phyloP scores from a whole-genome alignment of 2,113 vertebrate species.

The Oreochromis niloticus region DNA sequence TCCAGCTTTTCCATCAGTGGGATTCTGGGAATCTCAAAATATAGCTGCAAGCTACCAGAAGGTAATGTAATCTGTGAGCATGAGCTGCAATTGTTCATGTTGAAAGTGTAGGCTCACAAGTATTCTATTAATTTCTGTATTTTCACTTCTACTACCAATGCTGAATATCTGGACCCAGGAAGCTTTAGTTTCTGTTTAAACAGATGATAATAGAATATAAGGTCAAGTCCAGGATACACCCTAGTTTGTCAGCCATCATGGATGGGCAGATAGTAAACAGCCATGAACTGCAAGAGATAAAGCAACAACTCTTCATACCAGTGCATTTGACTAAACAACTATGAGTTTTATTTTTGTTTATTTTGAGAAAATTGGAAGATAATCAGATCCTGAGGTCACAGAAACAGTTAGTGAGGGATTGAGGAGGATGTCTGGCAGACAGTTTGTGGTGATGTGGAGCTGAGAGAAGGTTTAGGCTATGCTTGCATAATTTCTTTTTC shows the following conservation, averaged over 20 bases:
- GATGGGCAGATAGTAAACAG: background rate
- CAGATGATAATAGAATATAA: background rate
- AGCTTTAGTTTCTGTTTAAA: background rate
- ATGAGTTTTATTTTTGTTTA: background rate
- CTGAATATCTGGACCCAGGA: background rate
- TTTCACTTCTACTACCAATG: background rate
- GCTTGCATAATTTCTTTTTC: background rate
- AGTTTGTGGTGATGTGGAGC: background rate
- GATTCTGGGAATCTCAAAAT: conserved; percentile 66
- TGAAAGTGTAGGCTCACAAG: background rate
- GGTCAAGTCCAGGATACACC: background rate
- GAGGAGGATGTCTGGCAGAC: background rate
- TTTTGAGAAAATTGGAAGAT: background rate
- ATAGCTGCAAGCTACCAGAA: conserved; percentile 4
- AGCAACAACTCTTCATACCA: background rate
- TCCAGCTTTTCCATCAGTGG: conserved; percentile 73
- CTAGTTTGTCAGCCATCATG: background rate
- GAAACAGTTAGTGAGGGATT: background rate
- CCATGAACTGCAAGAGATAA: background rate
- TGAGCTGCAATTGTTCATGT: background rate
- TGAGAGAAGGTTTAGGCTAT: background rate
- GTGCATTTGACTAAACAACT: background rate
- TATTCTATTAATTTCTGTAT: background rate
- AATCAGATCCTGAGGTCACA: background rate
- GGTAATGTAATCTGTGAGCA: background rate